Evolutionary conservation across 2,797 vertebrate genomes (phyloP).

Genomic region (Eurystomus glaucurus): DNA sequence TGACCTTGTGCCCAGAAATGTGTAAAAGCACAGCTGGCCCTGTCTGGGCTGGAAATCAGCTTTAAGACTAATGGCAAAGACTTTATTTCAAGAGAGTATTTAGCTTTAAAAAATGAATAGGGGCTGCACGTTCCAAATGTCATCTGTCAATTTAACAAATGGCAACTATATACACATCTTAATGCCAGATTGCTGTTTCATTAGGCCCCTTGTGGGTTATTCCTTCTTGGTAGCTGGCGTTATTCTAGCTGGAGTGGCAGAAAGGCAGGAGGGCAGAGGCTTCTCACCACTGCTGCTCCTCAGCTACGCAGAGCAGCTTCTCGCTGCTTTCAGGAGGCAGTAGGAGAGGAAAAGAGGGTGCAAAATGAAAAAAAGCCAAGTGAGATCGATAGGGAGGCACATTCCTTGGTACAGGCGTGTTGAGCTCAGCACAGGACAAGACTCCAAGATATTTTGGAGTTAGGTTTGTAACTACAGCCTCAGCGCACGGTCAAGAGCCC

Average conservation of each 20-base stretch:
- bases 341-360: background rate
- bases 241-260: background rate
- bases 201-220: conserved; percentile 46
- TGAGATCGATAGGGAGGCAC: fast-evolving
- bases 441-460: background rate
- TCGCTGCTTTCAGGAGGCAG: background rate
- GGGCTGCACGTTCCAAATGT: conserved; percentile 58
- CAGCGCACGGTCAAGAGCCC: fast-evolving
- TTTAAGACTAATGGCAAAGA: conserved; percentile 49
- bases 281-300: background rate
- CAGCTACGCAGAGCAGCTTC: background rate
- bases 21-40: conserved; percentile 61
- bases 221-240: conserved; percentile 6
- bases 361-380: background rate
- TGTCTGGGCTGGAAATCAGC: conserved; percentile 45
- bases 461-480: background rate
- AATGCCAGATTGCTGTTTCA: conserved; percentile 63
- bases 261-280: background rate
- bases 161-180: conserved; percentile 31
- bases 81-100: conserved; percentile 49
- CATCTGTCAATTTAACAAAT: conserved; percentile 69
- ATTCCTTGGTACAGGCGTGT: fast-evolving
- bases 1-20: conserved; percentile 62
- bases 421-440: fast-evolving
- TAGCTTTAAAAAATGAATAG: conserved; percentile 66